Evolutionary conservation across 1,140 invertebrate species (phyloP), one percentile per base, ranked within the genome.

Genomic region (Tetragonula clypearis): DNA sequence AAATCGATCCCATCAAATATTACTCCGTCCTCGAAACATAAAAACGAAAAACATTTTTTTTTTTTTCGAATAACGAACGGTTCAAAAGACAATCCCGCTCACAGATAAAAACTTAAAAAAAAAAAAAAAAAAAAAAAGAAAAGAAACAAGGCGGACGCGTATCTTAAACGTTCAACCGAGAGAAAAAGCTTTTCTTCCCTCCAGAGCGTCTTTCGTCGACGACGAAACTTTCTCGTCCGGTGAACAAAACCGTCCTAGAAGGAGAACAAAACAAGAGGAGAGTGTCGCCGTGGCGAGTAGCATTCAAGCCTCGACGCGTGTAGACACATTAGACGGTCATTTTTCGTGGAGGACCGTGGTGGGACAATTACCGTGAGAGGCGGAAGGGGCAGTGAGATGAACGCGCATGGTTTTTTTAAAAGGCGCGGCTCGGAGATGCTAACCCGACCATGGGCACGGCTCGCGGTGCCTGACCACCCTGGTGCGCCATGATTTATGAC

Each of bases 401-500:
- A 89, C 80, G 84, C 77, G 58, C 55, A 79, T 55, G 21, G 26
- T 41, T 77, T 69, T 35, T n/a, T 68, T 49, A 41, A 82, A 77
- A 88, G 77, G 23, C 76, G 65, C 78, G 56, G 69, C 77, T 66
- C 62, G 78, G 21, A 53, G 84, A 62, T 79, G 41, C 41, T 49
- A 49, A 49, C 56, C 21, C 49, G 56, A 26, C 56, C 56, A 19
- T 49, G 19, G 19, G 66, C 35, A 49, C 49, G 53, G 83, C 79
- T 77, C 78, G 58, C 73, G 73, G 84, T 87, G 87, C 76, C 86
- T 87, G 92, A 87, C 92, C 92, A 93, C 92, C 92, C 93, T 89
- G 75, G 58, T 41, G 92, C 80, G 91, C 62, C 87, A 89, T 93
- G 93, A 93, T 93, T 93, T 93, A 93, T 93, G 89, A 84, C 84